Evolutionary conservation across 1,140 invertebrate genomes (phyloP).

Genomic region (Drosophila orena): DNA sequence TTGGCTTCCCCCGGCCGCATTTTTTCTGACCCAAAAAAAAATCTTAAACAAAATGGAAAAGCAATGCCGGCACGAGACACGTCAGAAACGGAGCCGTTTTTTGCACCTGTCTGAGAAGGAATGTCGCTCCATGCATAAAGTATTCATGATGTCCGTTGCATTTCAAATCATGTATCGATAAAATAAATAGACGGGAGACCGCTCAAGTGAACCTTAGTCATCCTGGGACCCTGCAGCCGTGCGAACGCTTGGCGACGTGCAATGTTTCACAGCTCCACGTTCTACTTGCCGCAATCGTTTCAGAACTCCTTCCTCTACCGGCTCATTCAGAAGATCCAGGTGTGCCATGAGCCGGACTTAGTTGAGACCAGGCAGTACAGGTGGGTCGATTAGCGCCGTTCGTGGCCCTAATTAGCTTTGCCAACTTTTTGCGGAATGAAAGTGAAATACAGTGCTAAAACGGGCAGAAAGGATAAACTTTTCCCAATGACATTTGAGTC

Average conservation of each 20-base stretch:
- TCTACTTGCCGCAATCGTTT: conserved; percentile 60
- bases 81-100: conserved; percentile 47
- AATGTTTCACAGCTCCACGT: conserved; percentile 67
- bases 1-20: conserved; percentile 15
- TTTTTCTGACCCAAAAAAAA: conserved; percentile 77
- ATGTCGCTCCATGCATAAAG: conserved; percentile 68
- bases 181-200: conserved; percentile 57
- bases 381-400: conserved; percentile 51
- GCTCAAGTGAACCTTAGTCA: conserved; percentile 43
- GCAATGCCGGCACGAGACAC: conserved; percentile 63
- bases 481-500: conserved; percentile 69
- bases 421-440: conserved; percentile 60
- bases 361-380: conserved; percentile 37
- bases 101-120: conserved; percentile 28
- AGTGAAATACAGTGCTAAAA: conserved; percentile 56
- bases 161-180: conserved; percentile 74
- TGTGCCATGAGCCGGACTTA: conserved; percentile 65
- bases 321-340: conserved; percentile 68
- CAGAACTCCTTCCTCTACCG: conserved; percentile 71
- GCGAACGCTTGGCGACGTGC: conserved; percentile 41
- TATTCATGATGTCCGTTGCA: conserved; percentile 74
- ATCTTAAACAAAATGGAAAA: conserved; percentile 24
- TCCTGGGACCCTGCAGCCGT: conserved; percentile 32
- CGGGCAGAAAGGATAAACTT: conserved; percentile 37
- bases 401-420: conserved; percentile 29